These are phyloP conservation scores for Diarsia mendica DNA, from an alignment of 2,888 invertebrate species.

Conservation along the genomic window DNA sequence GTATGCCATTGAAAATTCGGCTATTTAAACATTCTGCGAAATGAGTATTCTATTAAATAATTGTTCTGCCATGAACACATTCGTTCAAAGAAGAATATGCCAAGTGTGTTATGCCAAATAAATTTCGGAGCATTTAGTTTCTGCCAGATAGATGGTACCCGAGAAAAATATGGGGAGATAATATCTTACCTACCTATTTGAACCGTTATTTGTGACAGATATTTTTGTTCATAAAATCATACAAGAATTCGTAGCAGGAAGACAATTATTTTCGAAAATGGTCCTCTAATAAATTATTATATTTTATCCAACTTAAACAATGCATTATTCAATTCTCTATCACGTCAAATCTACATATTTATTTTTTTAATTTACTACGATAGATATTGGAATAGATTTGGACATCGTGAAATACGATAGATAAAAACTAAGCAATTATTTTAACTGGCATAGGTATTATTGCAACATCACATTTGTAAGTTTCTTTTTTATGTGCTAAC, in stretches of 20 bases:
- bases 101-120: too few relatives aligned
- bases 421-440: neutral
- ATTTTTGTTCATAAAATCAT: neutral
- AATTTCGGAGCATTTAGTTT: too few relatives aligned
- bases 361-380: neutral
- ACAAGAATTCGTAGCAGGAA: neutral
- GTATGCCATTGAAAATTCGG: too few relatives aligned
- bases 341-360: too few relatives aligned
- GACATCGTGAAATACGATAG: too few relatives aligned
- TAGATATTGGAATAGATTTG: too few relatives aligned
- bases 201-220: neutral
- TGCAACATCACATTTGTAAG: neutral
- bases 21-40: too few relatives aligned
- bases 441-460: neutral
- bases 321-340: neutral
- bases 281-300: neutral
- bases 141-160: too few relatives aligned
- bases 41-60: too few relatives aligned
- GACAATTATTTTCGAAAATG: neutral
- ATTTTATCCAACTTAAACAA: neutral
- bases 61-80: too few relatives aligned
- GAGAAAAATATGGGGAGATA: neutral
- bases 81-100: too few relatives aligned
- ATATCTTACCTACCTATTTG: neutral
- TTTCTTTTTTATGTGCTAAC: neutral